Conservation (phyloP, 2,113 vertebrate genomes). For the Narcine bancroftii region DNA sequence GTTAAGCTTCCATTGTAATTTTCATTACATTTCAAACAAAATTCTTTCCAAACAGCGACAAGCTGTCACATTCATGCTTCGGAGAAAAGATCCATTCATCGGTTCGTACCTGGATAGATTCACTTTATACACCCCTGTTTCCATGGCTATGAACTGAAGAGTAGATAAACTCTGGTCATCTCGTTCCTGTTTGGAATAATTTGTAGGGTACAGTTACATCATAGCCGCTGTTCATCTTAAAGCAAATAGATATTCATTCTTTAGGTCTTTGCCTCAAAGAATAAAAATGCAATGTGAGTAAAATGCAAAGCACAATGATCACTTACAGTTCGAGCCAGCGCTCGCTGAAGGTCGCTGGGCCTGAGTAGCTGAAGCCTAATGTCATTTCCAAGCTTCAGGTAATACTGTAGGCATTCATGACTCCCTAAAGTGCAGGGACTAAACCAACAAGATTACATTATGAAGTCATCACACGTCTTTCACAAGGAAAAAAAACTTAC, state of each 20-base stretch:
- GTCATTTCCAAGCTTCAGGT: conserved; percentile 44
- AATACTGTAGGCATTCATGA: conserved; percentile 47
- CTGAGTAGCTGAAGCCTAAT: conserved; percentile 49
- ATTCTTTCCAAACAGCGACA: not conserved
- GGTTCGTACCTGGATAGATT: conserved; percentile 49
- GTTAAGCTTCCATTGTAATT: not conserved
- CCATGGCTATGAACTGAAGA: conserved; percentile 46
- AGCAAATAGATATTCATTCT: too few species aligned
- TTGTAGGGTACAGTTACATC: not conserved
- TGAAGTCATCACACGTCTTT: not conserved
- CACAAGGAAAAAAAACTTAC: not conserved
- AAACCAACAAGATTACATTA: not conserved
- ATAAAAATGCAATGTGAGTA: conserved; percentile 4
- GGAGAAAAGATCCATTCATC: not conserved
- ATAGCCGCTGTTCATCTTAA: not conserved
- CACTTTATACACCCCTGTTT: conserved; percentile 46
- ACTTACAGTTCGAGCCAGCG: conserved; percentile 51
- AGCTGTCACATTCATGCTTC: not conserved
- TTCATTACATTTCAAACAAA: not conserved
- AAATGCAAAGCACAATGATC: not conserved
- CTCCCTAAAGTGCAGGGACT: conserved; percentile 50
- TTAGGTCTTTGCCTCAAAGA: not conserved
- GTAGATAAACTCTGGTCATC: conserved; percentile 52
- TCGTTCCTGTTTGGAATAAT: conserved; percentile 44
- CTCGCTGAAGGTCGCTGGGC: not conserved